Conservation (phyloP, 1,140 invertebrate genomes). For the Aphelenchoides fujianensis region DNA sequence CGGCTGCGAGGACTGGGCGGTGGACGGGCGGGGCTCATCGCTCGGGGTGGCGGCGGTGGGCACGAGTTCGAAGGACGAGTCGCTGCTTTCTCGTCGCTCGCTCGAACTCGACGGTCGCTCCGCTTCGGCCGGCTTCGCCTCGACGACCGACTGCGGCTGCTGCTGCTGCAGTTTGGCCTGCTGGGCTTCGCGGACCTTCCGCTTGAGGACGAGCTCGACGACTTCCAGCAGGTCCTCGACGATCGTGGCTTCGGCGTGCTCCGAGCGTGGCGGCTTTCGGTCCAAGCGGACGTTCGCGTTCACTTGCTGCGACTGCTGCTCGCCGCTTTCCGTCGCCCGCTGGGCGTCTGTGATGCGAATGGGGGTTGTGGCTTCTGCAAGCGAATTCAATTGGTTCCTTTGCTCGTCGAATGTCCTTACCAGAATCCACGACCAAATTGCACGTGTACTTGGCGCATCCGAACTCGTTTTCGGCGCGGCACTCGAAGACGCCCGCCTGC, state of each 20-base stretch:
- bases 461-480: slow-evolving; percentile 41
- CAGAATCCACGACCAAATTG: slow-evolving; percentile 25
- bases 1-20: neutral
- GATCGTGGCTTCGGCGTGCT: neutral
- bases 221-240: neutral
- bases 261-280: neutral
- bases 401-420: too few species aligned
- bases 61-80: slow-evolving; percentile 6
- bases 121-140: neutral
- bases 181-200: too few species aligned
- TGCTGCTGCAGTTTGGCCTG: neutral
- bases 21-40: neutral
- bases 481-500: slow-evolving; percentile 38
- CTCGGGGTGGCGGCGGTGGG: neutral
- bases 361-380: neutral
- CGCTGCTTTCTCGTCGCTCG: slow-evolving; percentile 10
- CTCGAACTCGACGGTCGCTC: neutral
- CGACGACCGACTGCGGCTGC: neutral
- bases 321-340: neutral
- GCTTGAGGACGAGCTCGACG: neutral
- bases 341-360: neutral
- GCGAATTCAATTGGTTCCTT: neutral
- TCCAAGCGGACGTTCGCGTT: neutral
- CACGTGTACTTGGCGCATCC: slow-evolving; percentile 42
- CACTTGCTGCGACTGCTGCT: slow-evolving; percentile 20